Evolutionary conservation across 2,888 invertebrate genomes (phyloP).

Genomic region (Microchrysa polita): DNA sequence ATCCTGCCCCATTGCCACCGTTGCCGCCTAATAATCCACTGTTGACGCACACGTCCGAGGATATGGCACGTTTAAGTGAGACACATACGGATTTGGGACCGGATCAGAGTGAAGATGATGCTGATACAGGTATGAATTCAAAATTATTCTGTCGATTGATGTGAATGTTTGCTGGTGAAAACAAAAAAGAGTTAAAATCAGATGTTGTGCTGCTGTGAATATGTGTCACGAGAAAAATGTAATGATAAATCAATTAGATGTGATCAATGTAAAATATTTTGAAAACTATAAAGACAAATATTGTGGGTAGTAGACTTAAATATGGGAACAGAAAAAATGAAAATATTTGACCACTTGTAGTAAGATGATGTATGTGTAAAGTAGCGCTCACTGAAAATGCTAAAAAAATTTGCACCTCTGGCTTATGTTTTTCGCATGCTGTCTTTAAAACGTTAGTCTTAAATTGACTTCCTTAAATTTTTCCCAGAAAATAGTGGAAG

Average conservation of each 20-base stretch:
- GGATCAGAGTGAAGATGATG: slow-evolving; percentile 75
- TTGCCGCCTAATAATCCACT: slow-evolving; percentile 66
- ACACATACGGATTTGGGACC: slow-evolving; percentile 72
- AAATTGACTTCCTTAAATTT: no score
- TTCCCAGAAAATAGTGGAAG: no score
- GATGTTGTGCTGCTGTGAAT: slow-evolving; percentile 49
- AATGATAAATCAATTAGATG: neutral
- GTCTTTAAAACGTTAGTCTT: no score
- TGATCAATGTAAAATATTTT: neutral
- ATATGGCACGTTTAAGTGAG: slow-evolving; percentile 77
- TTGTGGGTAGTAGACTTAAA: no score
- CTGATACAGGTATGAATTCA: slow-evolving; percentile 70
- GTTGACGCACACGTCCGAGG: slow-evolving; percentile 71
- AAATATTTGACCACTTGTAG: no score
- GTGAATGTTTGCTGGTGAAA: slow-evolving; percentile 23
- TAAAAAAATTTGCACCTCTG: no score
- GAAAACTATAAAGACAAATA: no score
- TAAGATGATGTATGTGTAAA: no score
- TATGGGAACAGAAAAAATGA: no score
- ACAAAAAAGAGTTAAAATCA: neutral
- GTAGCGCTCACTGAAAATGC: no score
- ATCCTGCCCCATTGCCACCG: slow-evolving; percentile 61
- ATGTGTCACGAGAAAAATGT: slow-evolving; percentile 45
- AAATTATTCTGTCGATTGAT: slow-evolving; percentile 7
- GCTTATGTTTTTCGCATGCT: no score